Evolutionary conservation across 2,113 vertebrate species (phyloP), one percentile per base, ranked within the genome.

Genomic region (Apteryx mantelli): DNA sequence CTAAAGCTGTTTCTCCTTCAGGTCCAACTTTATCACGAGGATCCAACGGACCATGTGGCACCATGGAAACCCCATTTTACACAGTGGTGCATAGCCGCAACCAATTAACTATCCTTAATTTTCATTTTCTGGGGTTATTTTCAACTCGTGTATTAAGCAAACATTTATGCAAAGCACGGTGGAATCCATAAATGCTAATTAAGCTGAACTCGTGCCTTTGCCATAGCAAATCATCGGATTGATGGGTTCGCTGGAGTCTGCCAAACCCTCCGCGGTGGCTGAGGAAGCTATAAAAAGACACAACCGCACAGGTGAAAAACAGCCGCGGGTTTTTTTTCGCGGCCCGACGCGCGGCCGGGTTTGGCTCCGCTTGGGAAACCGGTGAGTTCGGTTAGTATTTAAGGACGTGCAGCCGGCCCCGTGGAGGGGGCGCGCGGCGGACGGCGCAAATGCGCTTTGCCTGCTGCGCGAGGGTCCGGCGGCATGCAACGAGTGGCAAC

Each of bases 231-330:
- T 44, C n/a, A 80, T 68, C 52, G 32, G 52, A 8, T 55, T 20
- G 91, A 66, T 18, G 60, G 55, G 20, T 6, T 86, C 19, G 0
- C 1, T 21, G 58, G 10, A 17, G 56, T 22, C 84, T 32, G 22
- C 30, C 13, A 36, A 82, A 78, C n/a, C 50, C 0, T 2, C 48
- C 0, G 0, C 0, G 18, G 6, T 36, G 50, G 24, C 64, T 24
- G 80, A 52, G 63, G 69, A n/a, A 5, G 53, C 36, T 63, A n/a
- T 30, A 28, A 76, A 81, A 78, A 61, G 34, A 13, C 46, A 6
- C 40, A 20, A 5, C 11, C 0, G 1, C 0, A 4, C 34, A 5
- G 58, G 85, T 38, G 58, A 3, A 0, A 1, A 11, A 3, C 4
- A 3, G 11, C n/a, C 20, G 44, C 11, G 36, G 10, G 21, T 15